Evolutionary conservation across 2,797 vertebrate species (phyloP).

Genomic region (Cynodonichthys magdalenae): DNA sequence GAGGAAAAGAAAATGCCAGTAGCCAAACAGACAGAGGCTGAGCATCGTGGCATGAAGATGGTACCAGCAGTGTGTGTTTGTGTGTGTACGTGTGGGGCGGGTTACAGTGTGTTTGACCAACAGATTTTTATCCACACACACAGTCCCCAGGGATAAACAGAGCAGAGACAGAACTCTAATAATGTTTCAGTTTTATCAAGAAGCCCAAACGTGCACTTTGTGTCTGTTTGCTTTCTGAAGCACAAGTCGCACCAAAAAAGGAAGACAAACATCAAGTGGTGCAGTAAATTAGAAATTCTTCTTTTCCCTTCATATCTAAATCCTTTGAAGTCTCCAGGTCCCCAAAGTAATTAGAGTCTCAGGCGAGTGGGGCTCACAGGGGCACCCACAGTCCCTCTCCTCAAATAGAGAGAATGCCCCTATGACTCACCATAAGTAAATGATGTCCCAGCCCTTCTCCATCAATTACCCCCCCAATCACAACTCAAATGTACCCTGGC

Average conservation of each 20-base stretch:
- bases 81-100: constrained; percentile 31
- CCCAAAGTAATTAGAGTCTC: constrained; percentile 87
- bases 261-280: constrained; percentile 84
- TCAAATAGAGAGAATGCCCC: constrained; percentile 76
- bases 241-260: constrained; percentile 67
- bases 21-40: constrained; percentile 47
- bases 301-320: constrained; percentile 73
- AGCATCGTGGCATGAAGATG: constrained; percentile 69
- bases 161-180: constrained; percentile 77
- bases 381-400: constrained; percentile 70
- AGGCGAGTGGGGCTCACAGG: constrained; percentile 75
- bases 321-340: constrained; percentile 86
- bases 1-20: constrained; percentile 48
- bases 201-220: constrained; percentile 76
- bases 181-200: constrained; percentile 84
- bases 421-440: constrained; percentile 66
- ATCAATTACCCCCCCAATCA: constrained; percentile 62
- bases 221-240: constrained; percentile 76
- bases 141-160: constrained; percentile 68
- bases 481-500: constrained; percentile 64
- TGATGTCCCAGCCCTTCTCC: constrained; percentile 65
- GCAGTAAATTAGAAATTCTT: constrained; percentile 84
- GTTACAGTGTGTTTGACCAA: constrained; percentile 79
- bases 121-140: constrained; percentile 78
- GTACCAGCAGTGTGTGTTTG: constrained; percentile 23